phyloP scores from a whole-genome alignment of 2,797 vertebrate species.

The Mycteria americana region DNA sequence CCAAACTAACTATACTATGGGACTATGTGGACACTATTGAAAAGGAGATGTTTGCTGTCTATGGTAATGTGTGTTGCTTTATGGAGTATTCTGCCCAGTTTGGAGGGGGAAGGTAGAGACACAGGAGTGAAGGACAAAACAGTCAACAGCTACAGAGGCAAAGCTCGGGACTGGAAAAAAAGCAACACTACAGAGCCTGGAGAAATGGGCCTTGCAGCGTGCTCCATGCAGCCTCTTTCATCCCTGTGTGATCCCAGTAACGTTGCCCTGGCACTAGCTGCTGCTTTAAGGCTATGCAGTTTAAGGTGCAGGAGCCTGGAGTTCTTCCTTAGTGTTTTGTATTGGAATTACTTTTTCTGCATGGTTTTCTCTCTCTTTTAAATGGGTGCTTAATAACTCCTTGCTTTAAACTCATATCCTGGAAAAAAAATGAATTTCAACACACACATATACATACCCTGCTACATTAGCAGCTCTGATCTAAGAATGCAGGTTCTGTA shows the following conservation, averaged over 20 bases:
- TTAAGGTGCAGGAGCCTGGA: neutral
- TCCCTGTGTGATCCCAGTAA: neutral
- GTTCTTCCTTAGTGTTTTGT: neutral
- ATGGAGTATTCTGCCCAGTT: neutral
- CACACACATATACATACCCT: no score
- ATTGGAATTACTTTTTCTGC: neutral
- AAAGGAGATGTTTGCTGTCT: neutral
- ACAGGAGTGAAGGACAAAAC: neutral
- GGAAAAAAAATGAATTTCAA: neutral
- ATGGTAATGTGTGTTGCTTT: neutral
- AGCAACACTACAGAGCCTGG: neutral
- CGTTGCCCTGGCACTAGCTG: neutral
- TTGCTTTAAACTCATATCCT: neutral
- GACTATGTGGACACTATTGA: neutral
- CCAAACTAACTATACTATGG: neutral
- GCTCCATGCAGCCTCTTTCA: neutral
- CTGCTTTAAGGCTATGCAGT: neutral
- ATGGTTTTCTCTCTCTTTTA: neutral
- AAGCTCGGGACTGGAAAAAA: neutral
- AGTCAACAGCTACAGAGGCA: neutral
- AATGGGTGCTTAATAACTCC: neutral
- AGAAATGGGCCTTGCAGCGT: neutral
- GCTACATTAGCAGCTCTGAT: neutral
- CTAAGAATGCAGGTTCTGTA: neutral
- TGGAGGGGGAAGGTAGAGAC: neutral